Evolutionary conservation across 2,888 invertebrate species (phyloP).

Genomic region (Andrena minutula): DNA sequence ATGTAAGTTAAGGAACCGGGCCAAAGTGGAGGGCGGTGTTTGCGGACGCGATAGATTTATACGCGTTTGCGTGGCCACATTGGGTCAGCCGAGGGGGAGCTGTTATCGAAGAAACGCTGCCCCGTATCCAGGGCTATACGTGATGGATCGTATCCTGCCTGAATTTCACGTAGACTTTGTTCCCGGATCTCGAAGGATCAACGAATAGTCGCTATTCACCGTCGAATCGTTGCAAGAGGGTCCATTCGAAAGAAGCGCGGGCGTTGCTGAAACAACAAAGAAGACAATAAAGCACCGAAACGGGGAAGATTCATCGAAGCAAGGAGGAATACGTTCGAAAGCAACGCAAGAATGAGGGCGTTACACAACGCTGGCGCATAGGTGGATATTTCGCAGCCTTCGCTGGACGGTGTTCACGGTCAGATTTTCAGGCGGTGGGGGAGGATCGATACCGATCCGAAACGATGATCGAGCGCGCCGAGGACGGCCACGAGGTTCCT

Average conservation of each 20-base stretch:
- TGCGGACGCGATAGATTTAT: constrained; percentile 4
- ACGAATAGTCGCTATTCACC: not conserved
- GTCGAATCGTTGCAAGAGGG: not conserved
- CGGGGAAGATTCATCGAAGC: constrained; percentile 32
- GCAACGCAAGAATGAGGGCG: constrained; percentile 7
- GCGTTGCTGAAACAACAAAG: not conserved
- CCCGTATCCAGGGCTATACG: not conserved
- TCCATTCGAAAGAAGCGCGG: not conserved
- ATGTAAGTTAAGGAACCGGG: not conserved
- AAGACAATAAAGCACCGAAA: constrained; percentile 3
- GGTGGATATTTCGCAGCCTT: constrained; percentile 38
- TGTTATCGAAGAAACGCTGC: not conserved
- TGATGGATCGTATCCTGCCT: constrained; percentile 18
- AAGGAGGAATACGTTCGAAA: constrained; percentile 29
- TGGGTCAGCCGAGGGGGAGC: not conserved
- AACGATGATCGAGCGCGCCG: constrained; percentile 60
- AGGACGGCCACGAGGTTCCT: constrained; percentile 52
- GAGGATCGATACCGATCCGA: constrained; percentile 58
- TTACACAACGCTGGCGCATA: constrained; percentile 35
- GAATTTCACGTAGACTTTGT: constrained; percentile 11
- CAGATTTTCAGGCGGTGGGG: constrained; percentile 37
- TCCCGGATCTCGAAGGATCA: not conserved
- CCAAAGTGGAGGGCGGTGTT: not conserved
- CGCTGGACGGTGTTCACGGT: constrained; percentile 40
- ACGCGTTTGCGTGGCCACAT: constrained; percentile 18